phyloP scores from a whole-genome alignment of 1,140 invertebrate genomes.

The Andrena cerasifolii region DNA sequence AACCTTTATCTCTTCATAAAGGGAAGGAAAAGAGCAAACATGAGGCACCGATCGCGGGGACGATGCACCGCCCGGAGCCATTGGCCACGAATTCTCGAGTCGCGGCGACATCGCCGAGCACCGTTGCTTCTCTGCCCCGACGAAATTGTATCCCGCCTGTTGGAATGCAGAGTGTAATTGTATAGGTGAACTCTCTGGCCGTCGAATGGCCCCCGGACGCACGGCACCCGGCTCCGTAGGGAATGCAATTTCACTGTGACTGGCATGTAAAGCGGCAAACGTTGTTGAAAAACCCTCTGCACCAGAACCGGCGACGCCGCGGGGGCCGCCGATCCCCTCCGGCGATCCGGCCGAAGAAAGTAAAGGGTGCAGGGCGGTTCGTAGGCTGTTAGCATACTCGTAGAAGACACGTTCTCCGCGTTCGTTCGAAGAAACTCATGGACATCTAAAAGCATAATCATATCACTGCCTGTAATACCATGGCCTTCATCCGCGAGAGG shows the following conservation, averaged over 20 bases:
- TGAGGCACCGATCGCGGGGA: constrained; percentile 45
- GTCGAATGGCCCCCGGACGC: no score
- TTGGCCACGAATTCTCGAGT: constrained; percentile 1
- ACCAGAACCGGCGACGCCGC: no score
- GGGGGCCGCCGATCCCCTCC: no score
- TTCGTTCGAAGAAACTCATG: constrained; percentile 10
- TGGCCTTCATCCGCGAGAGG: constrained; percentile 13
- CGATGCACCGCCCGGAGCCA: constrained; percentile 49
- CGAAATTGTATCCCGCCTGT: neutral
- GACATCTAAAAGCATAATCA: constrained; percentile 1
- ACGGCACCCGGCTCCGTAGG: neutral
- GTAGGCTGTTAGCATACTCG: constrained; percentile 14
- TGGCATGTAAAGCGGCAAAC: neutral
- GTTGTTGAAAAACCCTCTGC: no score
- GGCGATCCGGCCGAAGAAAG: neutral
- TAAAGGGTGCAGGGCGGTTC: constrained; percentile 18
- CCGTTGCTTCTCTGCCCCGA: neutral
- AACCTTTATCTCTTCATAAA: constrained; percentile 48
- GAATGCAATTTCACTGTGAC: neutral
- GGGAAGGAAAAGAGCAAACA: constrained; percentile 8
- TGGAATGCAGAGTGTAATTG: constrained; percentile 1
- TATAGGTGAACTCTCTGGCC: neutral
- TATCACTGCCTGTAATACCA: constrained; percentile 26
- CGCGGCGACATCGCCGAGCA: neutral
- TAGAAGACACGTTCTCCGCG: neutral